Base-by-base conservation (phyloP, 2,113 vertebrate genomes). In the Oryzias javanicus region DNA sequence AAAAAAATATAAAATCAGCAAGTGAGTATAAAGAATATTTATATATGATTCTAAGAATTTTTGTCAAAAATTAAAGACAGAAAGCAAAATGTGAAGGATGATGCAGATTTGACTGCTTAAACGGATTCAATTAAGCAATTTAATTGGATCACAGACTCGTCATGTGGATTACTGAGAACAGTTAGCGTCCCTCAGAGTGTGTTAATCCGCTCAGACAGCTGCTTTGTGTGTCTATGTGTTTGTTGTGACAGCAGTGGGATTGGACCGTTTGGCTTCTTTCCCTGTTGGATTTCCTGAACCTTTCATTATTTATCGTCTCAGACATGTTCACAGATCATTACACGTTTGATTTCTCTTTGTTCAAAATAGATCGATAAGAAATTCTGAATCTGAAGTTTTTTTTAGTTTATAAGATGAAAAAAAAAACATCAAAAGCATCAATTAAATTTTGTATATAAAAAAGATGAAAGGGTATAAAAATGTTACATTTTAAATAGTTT, bases 121-220 rank as follows among this genome's bases (percentile, higher is more conserved):
- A 49, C 13, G 24, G 16, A 25, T 55, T 25, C 19, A 60, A 48
- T 71, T 35, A 20, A 64, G 48, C 2, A 14, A 19, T 60, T 65
- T 63, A 57, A 74, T 68, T 27, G 1, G 70, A 57, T 58, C 42
- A 46, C 27, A 49, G 42, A 13, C 45, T 58, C 60, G 1, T 64
- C 16, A 49, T 49, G 55, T 45, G 71, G 60, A 54, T 52, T 67
- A 76, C 64, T 16, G 72, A 55, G 53, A 12, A 4, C 29, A 46
- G 55, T 42, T 14, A 54, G 73, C 67, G 42, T 74, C 73, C 19
- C 55, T 66, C 60, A 4, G 42, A 15, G 35, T 45, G 35, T 64
- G 60, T 49, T 61, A 69, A 55, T 55, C 50, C 29, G 6, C 56
- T 60, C 45, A 49, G 50, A 76, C 80, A 79, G 50, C 72, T 76